Conservation (phyloP, 2,888 invertebrate genomes). For the Drosophila putrida region DNA sequence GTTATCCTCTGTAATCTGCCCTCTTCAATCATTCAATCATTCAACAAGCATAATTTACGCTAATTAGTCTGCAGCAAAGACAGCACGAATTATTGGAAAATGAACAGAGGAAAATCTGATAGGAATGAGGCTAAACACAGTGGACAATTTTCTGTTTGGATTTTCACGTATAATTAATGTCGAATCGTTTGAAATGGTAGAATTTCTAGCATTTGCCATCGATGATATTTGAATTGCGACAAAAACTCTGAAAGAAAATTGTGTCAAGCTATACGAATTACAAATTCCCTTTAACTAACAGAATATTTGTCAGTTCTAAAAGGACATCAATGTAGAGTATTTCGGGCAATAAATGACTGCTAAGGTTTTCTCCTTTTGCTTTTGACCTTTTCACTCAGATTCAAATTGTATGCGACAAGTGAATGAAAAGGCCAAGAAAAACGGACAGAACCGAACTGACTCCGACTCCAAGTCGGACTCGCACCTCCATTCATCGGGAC, state of each 20-base stretch:
- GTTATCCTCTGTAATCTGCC: neutral
- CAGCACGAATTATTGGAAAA: conserved; percentile 12
- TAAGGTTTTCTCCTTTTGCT: conserved; percentile 22
- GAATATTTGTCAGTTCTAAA: too few species aligned
- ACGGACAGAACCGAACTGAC: conserved; percentile 9
- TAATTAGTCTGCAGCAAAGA: conserved; percentile 59
- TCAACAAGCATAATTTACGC: conserved; percentile 60
- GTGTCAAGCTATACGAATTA: neutral
- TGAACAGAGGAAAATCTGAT: neutral
- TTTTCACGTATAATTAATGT: conserved; percentile 66
- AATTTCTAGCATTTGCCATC: conserved; percentile 1
- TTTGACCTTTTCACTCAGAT: conserved; percentile 25
- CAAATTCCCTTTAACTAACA: neutral
- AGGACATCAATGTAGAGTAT: neutral
- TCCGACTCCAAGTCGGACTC: neutral
- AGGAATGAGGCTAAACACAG: neutral
- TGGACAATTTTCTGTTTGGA: conserved; percentile 27
- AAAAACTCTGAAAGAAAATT: neutral
- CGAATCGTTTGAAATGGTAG: conserved; percentile 54
- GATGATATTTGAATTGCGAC: neutral
- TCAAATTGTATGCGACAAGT: conserved; percentile 44
- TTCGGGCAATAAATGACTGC: neutral
- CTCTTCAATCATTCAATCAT: conserved; percentile 7
- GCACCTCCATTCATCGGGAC: conserved; percentile 4
- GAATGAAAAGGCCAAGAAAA: conserved; percentile 28